Evolutionary conservation across 2,797 vertebrate genomes (phyloP).

Genomic region (Anguilla anguilla): DNA sequence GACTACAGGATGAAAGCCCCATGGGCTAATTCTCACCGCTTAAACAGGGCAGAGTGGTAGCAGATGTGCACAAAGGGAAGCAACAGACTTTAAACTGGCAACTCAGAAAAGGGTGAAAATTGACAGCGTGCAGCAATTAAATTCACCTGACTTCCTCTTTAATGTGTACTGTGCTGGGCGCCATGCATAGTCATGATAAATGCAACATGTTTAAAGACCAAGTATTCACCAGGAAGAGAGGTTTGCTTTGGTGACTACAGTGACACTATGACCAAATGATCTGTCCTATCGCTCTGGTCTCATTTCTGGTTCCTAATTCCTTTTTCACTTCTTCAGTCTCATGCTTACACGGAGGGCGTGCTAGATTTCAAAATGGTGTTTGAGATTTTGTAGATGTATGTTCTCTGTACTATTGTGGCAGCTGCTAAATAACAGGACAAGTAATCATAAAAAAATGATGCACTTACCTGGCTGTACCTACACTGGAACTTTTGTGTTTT

Average conservation of each 20-base stretch:
- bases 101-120: constrained; percentile 27
- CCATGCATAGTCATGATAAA: constrained; percentile 16
- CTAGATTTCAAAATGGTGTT: background rate
- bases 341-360: background rate
- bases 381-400: too few species aligned
- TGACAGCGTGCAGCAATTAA: constrained; percentile 31
- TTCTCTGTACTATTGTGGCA: too few species aligned
- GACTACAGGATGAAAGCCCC: constrained; percentile 15
- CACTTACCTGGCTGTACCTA: too few species aligned
- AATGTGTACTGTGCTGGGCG: background rate
- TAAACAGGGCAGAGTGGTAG: constrained; percentile 22
- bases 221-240: background rate
- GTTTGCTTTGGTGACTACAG: background rate
- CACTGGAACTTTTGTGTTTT: background rate
- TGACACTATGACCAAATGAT: background rate
- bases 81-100: constrained; percentile 31
- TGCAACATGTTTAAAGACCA: background rate
- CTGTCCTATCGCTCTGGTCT: background rate
- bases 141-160: constrained; percentile 27
- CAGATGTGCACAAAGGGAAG: constrained; percentile 29
- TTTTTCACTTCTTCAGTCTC: background rate
- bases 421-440: too few species aligned
- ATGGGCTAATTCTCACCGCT: background rate
- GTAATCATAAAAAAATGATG: too few species aligned
- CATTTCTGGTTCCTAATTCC: background rate